Conservation (phyloP, 2,113 vertebrate species). For the Pelecanus crispus region DNA sequence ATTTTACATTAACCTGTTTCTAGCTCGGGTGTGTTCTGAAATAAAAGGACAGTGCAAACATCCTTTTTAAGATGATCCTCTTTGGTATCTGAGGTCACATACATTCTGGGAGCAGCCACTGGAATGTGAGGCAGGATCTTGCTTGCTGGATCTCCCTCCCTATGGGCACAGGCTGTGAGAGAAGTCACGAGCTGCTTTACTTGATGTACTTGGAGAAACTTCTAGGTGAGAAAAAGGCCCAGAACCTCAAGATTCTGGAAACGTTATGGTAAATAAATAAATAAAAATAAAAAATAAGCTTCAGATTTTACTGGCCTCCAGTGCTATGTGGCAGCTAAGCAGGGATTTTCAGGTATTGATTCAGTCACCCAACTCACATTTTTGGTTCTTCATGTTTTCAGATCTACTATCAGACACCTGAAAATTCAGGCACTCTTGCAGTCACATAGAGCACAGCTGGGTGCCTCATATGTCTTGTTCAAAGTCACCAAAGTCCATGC, state of each 20-base stretch:
- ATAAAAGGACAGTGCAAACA: not conserved
- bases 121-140: not conserved
- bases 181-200: not conserved
- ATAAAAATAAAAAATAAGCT: not conserved
- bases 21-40: not conserved
- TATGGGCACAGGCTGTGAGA: not conserved
- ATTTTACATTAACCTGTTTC: not conserved
- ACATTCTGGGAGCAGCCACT: not conserved
- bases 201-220: not conserved
- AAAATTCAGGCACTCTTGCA: not conserved
- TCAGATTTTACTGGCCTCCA: not conserved
- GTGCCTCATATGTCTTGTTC: not conserved
- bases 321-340: not conserved
- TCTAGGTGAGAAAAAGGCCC: not conserved
- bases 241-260: not conserved
- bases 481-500: not conserved
- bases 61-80: not conserved
- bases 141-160: not conserved
- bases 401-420: not conserved
- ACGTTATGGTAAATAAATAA: not conserved
- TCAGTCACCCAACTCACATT: not conserved
- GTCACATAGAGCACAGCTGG: not conserved
- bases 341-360: not conserved
- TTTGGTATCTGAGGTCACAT: not conserved
- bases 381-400: not conserved